Conservation (phyloP, 2,113 vertebrate genomes). For the Capreolus pygargus region DNA sequence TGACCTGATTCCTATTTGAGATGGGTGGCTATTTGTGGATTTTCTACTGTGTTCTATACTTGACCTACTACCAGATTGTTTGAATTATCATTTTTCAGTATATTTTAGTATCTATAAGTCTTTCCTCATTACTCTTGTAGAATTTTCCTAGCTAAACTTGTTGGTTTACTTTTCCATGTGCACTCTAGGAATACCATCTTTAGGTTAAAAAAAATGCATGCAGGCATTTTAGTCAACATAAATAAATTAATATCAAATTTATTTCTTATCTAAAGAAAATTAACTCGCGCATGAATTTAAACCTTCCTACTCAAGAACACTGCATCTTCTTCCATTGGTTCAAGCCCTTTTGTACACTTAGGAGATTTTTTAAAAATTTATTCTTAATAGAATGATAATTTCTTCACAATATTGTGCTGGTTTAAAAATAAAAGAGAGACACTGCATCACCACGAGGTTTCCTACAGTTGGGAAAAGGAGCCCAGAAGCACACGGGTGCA, state of each 20-base stretch:
- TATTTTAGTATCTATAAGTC: background rate
- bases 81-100: background rate
- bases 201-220: background rate
- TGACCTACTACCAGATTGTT: background rate
- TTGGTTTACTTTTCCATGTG: background rate
- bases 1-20: background rate
- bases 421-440: background rate
- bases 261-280: constrained; percentile 23
- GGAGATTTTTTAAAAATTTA: background rate
- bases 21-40: background rate
- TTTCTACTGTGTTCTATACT: background rate
- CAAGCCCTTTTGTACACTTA: background rate
- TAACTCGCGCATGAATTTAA: background rate
- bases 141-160: background rate
- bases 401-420: background rate
- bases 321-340: background rate
- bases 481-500: background rate
- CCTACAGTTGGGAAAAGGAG: background rate
- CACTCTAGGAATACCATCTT: background rate
- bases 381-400: background rate
- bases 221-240: background rate
- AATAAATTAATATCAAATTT: background rate
- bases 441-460: background rate
- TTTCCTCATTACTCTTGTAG: background rate
- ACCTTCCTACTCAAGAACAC: background rate